Conservation (phyloP, 2,797 vertebrate genomes). For the Clarias fuscus region DNA sequence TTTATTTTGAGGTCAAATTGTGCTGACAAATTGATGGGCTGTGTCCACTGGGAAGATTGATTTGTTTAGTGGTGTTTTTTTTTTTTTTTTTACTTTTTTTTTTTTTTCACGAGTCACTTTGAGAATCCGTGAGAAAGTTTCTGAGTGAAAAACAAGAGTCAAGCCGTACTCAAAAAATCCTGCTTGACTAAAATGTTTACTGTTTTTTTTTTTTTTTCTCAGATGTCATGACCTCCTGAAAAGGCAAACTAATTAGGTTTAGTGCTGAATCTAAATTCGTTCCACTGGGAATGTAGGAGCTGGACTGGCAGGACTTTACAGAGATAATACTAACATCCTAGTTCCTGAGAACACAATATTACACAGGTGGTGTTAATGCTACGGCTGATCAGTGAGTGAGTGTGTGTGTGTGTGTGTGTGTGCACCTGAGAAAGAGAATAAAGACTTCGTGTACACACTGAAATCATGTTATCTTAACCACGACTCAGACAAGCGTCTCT, state of each 20-base stretch:
- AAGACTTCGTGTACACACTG: background rate
- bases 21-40: slow-evolving; percentile 31
- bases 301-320: too few species aligned
- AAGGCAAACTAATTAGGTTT: background rate
- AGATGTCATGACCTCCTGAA: background rate
- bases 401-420: background rate
- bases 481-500: background rate
- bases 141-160: background rate
- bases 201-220: background rate
- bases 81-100: background rate
- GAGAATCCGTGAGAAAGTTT: slow-evolving; percentile 14
- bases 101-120: background rate
- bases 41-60: slow-evolving; percentile 22
- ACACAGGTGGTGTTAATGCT: background rate
- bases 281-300: background rate
- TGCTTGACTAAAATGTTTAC: background rate
- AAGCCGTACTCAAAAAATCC: background rate
- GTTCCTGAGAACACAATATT: too few species aligned
- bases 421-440: background rate
- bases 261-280: background rate
- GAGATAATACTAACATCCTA: too few species aligned
- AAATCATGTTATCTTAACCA: background rate
- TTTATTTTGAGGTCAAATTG: slow-evolving; percentile 35
- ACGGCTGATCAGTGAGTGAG: background rate
- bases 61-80: slow-evolving; percentile 3